Percentiles rank a stretch among this genome's conserved stretches.
Conservation (phyloP, 2,797 vertebrate species). For the Pseudopleuronectes americanus region DNA sequence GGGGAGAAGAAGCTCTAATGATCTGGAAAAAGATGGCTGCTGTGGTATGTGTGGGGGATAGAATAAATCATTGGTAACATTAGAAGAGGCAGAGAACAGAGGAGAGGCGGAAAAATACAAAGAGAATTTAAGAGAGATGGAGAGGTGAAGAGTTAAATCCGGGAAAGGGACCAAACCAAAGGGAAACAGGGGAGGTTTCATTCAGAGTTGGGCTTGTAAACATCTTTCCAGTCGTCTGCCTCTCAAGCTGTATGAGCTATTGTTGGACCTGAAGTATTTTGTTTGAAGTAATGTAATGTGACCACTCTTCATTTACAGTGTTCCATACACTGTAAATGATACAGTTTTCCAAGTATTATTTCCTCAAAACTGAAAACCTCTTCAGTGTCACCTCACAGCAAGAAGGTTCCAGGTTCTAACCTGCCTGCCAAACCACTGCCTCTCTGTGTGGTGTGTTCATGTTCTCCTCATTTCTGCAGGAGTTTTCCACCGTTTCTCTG, state of each 20-base stretch:
- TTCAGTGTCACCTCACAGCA: no score
- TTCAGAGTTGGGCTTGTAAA: neutral
- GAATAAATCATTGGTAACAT: conserved; percentile 62
- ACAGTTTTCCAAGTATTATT: no score
- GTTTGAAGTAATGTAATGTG: no score
- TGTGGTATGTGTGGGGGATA: conserved; percentile 23
- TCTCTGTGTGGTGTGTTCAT: no score
- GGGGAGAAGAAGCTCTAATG: conserved; percentile 27
- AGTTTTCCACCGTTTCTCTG: no score
- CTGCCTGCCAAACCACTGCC: no score
- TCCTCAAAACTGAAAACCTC: no score
- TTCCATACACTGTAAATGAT: no score
- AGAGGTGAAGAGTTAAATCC: conserved; percentile 21
- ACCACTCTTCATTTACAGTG: no score
- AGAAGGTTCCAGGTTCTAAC: no score
- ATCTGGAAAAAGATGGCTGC: conserved; percentile 52
- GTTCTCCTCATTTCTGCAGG: no score
- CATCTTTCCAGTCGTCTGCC: neutral
- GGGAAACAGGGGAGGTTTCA: neutral
- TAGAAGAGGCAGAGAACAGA: conserved; percentile 33
- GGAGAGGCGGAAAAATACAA: conserved; percentile 15
- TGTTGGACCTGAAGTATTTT: neutral
- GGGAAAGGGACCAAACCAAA: conserved; percentile 27
- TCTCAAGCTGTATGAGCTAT: neutral
- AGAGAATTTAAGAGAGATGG: conserved; percentile 14